phyloP scores from a whole-genome alignment of 2,113 vertebrate species.

The Bubo scandiacus region DNA sequence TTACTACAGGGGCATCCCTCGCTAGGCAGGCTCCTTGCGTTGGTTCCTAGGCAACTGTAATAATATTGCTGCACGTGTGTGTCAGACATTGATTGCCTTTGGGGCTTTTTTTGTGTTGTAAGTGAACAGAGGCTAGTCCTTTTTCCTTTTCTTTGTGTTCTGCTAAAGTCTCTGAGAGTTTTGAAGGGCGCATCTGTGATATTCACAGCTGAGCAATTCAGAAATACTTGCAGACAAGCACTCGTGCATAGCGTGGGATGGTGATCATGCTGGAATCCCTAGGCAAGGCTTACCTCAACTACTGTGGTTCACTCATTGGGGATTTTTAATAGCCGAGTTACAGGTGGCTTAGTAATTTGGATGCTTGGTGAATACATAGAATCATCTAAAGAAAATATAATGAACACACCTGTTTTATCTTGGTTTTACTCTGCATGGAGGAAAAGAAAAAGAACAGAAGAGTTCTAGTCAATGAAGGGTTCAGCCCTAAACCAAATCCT shows the following conservation, averaged over 20 bases:
- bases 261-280: not conserved
- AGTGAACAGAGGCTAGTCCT: not conserved
- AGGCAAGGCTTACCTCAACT: not conserved
- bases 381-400: not conserved
- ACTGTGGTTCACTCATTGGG: not conserved
- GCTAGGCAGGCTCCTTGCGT: not conserved
- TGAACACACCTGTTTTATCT: not conserved
- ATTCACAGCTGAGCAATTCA: constrained; percentile 18
- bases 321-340: not conserved
- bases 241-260: not conserved
- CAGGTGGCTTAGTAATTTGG: not conserved
- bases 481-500: not conserved
- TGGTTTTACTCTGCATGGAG: not conserved
- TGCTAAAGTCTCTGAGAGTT: constrained; percentile 28
- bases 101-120: constrained; percentile 42
- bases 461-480: not conserved
- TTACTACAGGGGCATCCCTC: not conserved
- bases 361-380: not conserved
- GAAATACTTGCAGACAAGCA: not conserved
- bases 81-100: constrained; percentile 47
- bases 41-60: constrained; percentile 53
- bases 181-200: constrained; percentile 7
- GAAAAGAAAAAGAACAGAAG: not conserved
- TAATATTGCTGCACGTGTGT: constrained; percentile 17
- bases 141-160: constrained; percentile 44